Evolutionary conservation across 2,888 invertebrate genomes (phyloP).

Genomic region (Gymnocheta viridis): DNA sequence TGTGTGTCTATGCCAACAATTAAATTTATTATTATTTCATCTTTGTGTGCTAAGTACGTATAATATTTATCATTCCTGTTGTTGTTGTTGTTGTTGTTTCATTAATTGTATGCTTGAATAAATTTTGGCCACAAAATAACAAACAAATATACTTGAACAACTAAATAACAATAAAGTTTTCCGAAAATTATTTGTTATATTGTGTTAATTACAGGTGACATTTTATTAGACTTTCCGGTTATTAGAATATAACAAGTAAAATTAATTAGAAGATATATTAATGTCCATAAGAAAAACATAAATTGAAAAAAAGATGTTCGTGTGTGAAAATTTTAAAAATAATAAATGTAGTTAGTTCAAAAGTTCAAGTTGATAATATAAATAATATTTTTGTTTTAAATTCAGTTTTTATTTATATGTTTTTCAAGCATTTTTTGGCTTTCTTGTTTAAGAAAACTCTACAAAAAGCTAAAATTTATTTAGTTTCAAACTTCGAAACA

Average conservation of each 20-base stretch:
- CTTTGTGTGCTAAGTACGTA: neutral
- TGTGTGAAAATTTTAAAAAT: neutral
- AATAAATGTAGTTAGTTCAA: neutral
- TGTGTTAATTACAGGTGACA: conserved; percentile 67
- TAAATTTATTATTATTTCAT: neutral
- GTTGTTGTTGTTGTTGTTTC: too few relatives aligned
- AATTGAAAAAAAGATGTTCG: neutral
- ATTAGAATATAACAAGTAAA: conserved; percentile 44
- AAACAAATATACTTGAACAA: conserved; percentile 5
- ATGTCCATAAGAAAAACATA: conserved; percentile 27
- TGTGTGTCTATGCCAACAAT: neutral
- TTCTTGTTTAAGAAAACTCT: conserved; percentile 31
- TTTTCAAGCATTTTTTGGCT: neutral
- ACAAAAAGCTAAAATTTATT: conserved; percentile 51
- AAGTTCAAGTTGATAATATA: neutral
- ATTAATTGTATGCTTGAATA: conserved; percentile 19
- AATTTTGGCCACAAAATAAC: conserved; percentile 6
- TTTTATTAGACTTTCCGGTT: conserved; percentile 63
- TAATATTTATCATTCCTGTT: neutral
- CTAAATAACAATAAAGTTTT: conserved; percentile 36
- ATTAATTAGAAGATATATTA: conserved; percentile 39
- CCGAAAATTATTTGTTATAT: conserved; percentile 53
- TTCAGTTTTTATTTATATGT: neutral
- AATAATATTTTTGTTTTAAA: neutral
- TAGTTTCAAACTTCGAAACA: conserved; percentile 15